phyloP scores from a whole-genome alignment of 2,888 invertebrate species.

The Lasioglossum oenotherae region DNA sequence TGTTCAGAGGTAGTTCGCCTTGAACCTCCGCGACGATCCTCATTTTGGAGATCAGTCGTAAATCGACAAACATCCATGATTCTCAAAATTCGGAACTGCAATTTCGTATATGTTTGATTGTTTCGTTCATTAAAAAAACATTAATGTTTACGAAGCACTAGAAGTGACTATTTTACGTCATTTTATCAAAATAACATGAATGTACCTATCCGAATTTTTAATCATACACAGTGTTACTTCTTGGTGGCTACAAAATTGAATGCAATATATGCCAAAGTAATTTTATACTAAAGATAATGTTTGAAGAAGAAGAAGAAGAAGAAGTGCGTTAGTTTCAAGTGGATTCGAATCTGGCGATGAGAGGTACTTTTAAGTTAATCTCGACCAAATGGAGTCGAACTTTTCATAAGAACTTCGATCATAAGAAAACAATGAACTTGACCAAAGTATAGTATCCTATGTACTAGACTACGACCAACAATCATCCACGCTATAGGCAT shows the following conservation, averaged over 20 bases:
- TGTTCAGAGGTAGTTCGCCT: slow-evolving; percentile 4
- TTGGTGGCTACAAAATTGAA: too few relatives aligned
- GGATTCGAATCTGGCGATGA: background rate
- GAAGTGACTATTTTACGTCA: too few relatives aligned
- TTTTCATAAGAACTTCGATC: background rate
- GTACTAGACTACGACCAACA: background rate
- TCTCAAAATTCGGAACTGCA: background rate
- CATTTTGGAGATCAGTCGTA: background rate
- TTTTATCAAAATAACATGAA: too few relatives aligned
- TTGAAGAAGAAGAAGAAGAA: background rate
- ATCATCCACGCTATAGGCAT: background rate
- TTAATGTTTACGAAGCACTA: too few relatives aligned
- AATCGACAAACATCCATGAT: background rate
- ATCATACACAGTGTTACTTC: too few relatives aligned
- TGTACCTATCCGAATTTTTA: too few relatives aligned
- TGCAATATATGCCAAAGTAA: too few relatives aligned
- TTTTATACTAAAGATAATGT: too few relatives aligned
- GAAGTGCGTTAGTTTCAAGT: background rate
- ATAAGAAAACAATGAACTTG: background rate
- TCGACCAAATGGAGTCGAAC: background rate
- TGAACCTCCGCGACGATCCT: background rate
- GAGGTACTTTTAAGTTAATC: background rate
- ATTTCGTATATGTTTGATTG: background rate
- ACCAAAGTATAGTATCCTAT: background rate
- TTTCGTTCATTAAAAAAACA: background rate